Evolutionary conservation across 1,140 invertebrate species (phyloP).

Genomic region (Berghia stephanieae): DNA sequence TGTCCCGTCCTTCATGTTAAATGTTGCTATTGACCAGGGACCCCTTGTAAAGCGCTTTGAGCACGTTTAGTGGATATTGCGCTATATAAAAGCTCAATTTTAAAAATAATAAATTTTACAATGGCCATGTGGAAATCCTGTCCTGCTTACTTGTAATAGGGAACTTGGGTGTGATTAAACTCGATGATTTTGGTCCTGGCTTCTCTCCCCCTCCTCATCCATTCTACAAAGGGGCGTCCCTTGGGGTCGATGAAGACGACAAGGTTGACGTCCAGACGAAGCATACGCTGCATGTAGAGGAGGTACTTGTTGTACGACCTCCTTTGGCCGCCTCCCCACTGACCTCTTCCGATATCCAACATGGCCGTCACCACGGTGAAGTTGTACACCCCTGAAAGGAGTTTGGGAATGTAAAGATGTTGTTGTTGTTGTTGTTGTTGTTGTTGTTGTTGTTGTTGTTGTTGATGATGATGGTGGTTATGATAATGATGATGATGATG

Average conservation of each 20-base stretch:
- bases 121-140: too few relatives aligned
- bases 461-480: too few relatives aligned
- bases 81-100: too few relatives aligned
- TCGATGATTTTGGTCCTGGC: constrained; percentile 4
- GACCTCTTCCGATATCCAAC: constrained; percentile 32
- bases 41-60: too few relatives aligned
- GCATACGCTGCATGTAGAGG: constrained; percentile 24
- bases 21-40: too few relatives aligned
- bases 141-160: too few relatives aligned
- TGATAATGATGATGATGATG: too few relatives aligned
- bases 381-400: constrained; percentile 28
- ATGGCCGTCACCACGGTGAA: constrained; percentile 36
- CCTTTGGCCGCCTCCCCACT: constrained; percentile 20
- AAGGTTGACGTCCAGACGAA: constrained; percentile 35
- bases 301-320: constrained; percentile 31
- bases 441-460: background rate
- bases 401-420: background rate
- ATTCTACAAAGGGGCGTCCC: constrained; percentile 27
- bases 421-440: background rate
- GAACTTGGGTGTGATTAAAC: background rate
- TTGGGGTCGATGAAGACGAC: constrained; percentile 32
- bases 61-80: too few relatives aligned
- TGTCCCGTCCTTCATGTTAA: too few relatives aligned
- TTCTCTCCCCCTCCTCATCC: constrained; percentile 23
- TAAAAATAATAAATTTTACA: too few relatives aligned